Conservation (phyloP, 2,888 invertebrate species). For the Ceramica pisi region DNA sequence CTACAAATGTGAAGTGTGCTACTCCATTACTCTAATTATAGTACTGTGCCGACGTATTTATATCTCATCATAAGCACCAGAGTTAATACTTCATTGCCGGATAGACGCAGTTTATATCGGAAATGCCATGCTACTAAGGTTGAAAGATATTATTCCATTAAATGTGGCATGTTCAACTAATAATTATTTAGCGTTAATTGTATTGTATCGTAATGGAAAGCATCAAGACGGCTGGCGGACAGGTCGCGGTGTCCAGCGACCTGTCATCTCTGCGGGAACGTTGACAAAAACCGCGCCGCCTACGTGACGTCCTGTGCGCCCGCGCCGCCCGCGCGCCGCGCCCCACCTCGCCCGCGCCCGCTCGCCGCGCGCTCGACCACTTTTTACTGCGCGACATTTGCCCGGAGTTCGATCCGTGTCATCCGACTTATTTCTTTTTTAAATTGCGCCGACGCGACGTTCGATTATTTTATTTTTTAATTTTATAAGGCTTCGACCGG, state of each 20-base stretch:
- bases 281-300: slow-evolving; percentile 90
- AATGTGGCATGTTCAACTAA: slow-evolving; percentile 40
- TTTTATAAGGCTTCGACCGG: slow-evolving; percentile 88
- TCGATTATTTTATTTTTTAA: slow-evolving; percentile 89
- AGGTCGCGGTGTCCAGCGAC: slow-evolving; percentile 89
- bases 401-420: slow-evolving; percentile 91
- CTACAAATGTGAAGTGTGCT: slow-evolving; percentile 45
- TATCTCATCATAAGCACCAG: slow-evolving; percentile 42
- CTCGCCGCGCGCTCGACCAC: slow-evolving; percentile 84
- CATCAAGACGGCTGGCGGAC: slow-evolving; percentile 82
- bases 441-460: slow-evolving; percentile 86
- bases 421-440: slow-evolving; percentile 91
- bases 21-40: slow-evolving; percentile 63
- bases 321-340: slow-evolving; percentile 55
- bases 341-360: slow-evolving; percentile 62
- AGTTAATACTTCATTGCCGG: slow-evolving; percentile 39
- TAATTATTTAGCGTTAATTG: slow-evolving; percentile 59
- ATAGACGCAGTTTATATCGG: slow-evolving; percentile 45
- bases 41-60: slow-evolving; percentile 39
- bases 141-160: slow-evolving; percentile 24
- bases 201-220: slow-evolving; percentile 73
- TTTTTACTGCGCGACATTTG: slow-evolving; percentile 91
- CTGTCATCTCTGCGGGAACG: slow-evolving; percentile 91
- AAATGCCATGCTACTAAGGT: slow-evolving; percentile 27
- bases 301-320: slow-evolving; percentile 89